Evolutionary conservation across 2,888 invertebrate species (phyloP).

Genomic region (Odiellus spinosus): DNA sequence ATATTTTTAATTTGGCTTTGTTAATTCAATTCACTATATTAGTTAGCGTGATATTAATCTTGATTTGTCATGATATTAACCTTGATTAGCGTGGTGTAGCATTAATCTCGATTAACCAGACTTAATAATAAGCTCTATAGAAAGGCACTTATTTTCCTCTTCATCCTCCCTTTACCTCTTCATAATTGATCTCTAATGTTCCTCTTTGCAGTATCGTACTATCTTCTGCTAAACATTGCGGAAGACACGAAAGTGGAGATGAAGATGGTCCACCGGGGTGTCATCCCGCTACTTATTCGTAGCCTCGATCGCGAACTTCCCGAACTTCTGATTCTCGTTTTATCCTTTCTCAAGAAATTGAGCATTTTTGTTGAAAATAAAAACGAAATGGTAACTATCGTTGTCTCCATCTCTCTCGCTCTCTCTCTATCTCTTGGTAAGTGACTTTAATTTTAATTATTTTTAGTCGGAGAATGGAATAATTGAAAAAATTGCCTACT

Average conservation of each 20-base stretch:
- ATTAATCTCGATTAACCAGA: too few relatives aligned
- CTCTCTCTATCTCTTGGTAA: background rate
- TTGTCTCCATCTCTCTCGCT: too few relatives aligned
- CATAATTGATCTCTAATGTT: conserved; percentile 13
- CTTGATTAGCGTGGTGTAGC: too few relatives aligned
- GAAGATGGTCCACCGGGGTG: conserved; percentile 89
- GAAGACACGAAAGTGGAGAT: conserved; percentile 89
- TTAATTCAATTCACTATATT: too few relatives aligned
- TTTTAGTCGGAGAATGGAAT: conserved; percentile 49
- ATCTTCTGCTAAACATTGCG: conserved; percentile 82
- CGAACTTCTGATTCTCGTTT: conserved; percentile 71
- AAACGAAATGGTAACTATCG: conserved; percentile 52
- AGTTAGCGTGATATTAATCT: too few relatives aligned
- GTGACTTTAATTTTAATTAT: conserved; percentile 10
- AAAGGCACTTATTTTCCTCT: too few relatives aligned
- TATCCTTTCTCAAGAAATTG: conserved; percentile 86
- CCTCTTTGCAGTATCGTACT: conserved; percentile 64
- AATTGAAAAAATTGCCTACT: conserved; percentile 62
- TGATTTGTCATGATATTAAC: too few relatives aligned
- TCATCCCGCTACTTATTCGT: conserved; percentile 69
- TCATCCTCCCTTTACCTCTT: background rate
- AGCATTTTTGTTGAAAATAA: conserved; percentile 90
- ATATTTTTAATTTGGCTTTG: too few relatives aligned
- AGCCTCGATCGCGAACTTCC: conserved; percentile 77
- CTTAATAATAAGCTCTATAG: too few relatives aligned